phyloP scores from a whole-genome alignment of 2,113 vertebrate genomes.

The Hippocampus comes region DNA sequence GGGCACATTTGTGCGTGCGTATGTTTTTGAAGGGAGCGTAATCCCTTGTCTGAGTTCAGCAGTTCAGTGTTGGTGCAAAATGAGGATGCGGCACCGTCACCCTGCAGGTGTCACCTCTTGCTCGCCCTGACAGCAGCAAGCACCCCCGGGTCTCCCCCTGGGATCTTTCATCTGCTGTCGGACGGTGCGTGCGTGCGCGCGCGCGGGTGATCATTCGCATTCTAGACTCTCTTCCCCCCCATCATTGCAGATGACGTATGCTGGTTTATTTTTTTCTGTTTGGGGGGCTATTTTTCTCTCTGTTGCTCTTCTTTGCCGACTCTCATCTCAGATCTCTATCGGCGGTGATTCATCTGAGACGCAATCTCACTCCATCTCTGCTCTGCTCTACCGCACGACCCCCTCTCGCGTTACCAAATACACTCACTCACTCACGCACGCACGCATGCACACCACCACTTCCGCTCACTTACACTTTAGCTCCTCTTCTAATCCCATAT shows the following conservation, averaged over 20 bases:
- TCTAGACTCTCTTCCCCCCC: conserved; percentile 19
- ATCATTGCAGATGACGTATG: conserved; percentile 39
- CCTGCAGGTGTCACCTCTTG: conserved; percentile 32
- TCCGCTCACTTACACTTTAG: not conserved
- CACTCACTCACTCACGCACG: not conserved
- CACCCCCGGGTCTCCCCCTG: conserved; percentile 21
- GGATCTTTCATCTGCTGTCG: conserved; percentile 23
- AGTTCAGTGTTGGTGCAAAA: conserved; percentile 25
- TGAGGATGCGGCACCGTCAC: conserved; percentile 27
- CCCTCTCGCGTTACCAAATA: not conserved
- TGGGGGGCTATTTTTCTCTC: conserved; percentile 33
- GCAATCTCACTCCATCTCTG: conserved; percentile 39
- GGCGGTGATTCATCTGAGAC: conserved; percentile 62
- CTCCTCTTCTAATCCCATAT: not conserved
- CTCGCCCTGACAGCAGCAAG: conserved; percentile 41
- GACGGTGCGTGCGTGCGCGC: not conserved
- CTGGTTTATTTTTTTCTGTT: conserved; percentile 38
- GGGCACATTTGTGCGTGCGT: not conserved
- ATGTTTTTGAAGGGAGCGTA: not conserved
- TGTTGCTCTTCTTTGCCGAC: conserved; percentile 33
- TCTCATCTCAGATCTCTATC: conserved; percentile 63
- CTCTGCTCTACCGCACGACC: conserved; percentile 10
- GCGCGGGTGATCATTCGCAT: conserved; percentile 1
- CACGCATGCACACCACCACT: not conserved
- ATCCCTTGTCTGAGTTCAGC: conserved; percentile 13